These are phyloP conservation scores for Phylloscopus whistleri DNA, from an alignment of 2,113 vertebrate species.

Conservation along the genomic window DNA sequence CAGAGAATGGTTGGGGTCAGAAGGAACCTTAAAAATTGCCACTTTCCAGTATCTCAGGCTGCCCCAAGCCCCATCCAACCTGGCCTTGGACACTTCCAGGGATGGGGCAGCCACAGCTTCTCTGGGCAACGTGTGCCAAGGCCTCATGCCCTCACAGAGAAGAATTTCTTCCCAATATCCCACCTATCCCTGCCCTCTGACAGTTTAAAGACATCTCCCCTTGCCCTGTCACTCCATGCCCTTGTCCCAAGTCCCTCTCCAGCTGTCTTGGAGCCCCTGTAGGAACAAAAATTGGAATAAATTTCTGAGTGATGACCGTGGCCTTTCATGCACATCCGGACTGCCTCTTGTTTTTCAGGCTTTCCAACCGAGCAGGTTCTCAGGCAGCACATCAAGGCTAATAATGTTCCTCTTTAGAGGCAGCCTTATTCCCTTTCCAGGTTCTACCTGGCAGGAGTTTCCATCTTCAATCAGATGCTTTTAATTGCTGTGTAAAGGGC, in stretches of 20 bases:
- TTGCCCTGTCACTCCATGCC: neutral
- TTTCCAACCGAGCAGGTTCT: neutral
- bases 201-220: neutral
- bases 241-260: neutral
- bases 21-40: neutral
- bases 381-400: neutral
- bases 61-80: rapidly evolving
- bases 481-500: neutral
- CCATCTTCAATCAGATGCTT: neutral
- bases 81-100: neutral
- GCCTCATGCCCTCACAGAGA: rapidly evolving
- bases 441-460: neutral
- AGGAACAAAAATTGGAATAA: neutral
- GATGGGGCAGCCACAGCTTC: neutral
- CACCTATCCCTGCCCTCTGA: rapidly evolving
- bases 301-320: neutral
- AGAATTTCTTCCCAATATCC: neutral
- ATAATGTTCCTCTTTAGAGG: neutral
- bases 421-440: neutral
- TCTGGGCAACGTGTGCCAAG: rapidly evolving
- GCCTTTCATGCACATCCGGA: neutral
- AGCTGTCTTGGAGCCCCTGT: neutral
- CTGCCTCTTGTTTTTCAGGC: neutral
- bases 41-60: rapidly evolving
- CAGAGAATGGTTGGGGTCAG: neutral